Base-by-base conservation (phyloP, 2,113 vertebrate species). In the Hoplias malabaricus region DNA sequence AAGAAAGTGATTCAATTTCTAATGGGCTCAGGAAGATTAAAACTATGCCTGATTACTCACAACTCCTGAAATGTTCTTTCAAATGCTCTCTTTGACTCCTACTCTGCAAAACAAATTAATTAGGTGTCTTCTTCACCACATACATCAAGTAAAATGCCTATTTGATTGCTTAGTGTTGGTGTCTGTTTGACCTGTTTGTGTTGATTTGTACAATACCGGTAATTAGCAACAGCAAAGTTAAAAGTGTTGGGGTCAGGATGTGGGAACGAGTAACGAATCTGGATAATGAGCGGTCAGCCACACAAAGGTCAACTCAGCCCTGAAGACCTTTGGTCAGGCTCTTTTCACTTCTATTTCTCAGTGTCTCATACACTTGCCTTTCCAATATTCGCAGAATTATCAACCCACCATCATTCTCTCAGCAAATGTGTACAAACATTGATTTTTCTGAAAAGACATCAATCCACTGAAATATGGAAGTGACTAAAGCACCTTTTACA, bases 211-310 rank as follows among this genome's bases (percentile, higher is more conserved):
- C 21, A 29, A 82, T 57, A 79, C 53, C 23, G 21, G 67, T 62
- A 72, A 79, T 86, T 81, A 80, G 62, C 59, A 57, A 66, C 13
- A 61, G 65, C 23, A 14, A 80, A 79, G 81, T 84, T 81, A 86
- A 81, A n/a, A 83, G 65, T 62, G 66, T 4, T 40, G 33, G 66
- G 68, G 73, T 77, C 80, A 67, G 66, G 43, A 13, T 66, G 50
- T 72, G 67, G 48, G 43, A 10, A 43, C 23, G 69, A 27, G 81
- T 83, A 82, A 82, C 68, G 50, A 73, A 43, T 86, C 63, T 73
- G 70, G 68, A 82, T 88, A 87, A 88, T 78, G 81, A 80, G 82
- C 23, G 72, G 63, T 82, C 56, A 83, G 79, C 78, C 12, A 57
- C 80, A 62, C 81, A 86, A 86, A 88, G 84, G 83, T 87, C 82